Conservation (phyloP, 2,797 vertebrate genomes). For the Sphenopsis melanotis region DNA sequence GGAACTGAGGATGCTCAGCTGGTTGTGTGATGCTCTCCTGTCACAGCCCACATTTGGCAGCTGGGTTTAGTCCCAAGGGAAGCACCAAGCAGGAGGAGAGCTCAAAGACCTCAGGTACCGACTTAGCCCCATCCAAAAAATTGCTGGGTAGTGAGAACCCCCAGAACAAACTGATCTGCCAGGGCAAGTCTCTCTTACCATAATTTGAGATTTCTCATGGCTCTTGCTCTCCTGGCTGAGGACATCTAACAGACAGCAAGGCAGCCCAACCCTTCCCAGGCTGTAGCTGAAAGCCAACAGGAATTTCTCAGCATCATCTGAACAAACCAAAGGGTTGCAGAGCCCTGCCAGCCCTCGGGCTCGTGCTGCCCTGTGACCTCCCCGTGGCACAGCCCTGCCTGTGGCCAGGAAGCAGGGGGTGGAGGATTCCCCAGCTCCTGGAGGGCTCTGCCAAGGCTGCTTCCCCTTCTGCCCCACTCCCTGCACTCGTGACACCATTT, state of each 20-base stretch:
- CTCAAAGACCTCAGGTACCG: neutral
- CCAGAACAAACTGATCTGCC: neutral
- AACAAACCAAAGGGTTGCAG: neutral
- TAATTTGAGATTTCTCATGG: neutral
- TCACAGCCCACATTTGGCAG: neutral
- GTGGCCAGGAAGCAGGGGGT: neutral
- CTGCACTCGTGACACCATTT: neutral
- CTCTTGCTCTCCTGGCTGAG: neutral
- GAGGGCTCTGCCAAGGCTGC: neutral
- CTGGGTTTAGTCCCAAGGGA: neutral
- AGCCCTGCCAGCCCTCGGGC: fast-evolving
- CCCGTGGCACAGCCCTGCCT: fast-evolving
- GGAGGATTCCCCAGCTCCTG: neutral
- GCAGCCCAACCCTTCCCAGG: neutral
- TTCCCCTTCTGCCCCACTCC: neutral
- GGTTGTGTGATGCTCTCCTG: neutral
- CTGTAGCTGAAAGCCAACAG: neutral
- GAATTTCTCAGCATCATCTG: neutral
- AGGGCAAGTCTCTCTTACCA: neutral
- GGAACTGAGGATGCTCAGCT: neutral
- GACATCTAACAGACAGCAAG: neutral
- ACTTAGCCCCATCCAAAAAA: neutral
- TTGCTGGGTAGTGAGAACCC: neutral
- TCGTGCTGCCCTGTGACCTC: neutral
- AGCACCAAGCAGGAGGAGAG: neutral